Evolutionary conservation across 2,113 vertebrate species (phyloP).

Genomic region (Siniperca chuatsi): DNA sequence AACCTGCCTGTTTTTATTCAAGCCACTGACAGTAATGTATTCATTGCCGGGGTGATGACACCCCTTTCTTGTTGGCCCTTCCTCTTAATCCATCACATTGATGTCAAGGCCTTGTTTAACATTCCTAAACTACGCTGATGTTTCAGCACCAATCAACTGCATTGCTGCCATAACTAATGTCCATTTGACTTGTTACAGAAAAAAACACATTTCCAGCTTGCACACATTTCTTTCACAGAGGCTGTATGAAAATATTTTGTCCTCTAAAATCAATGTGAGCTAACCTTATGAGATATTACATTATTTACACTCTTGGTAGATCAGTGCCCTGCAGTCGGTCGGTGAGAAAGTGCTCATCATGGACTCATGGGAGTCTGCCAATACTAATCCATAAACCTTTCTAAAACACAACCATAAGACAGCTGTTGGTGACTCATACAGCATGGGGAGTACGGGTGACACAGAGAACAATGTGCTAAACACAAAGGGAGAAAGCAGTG

Average conservation of each 20-base stretch:
- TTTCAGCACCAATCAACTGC: conserved; percentile 26
- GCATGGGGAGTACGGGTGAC: conserved; percentile 10
- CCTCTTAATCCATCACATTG: conserved; percentile 59
- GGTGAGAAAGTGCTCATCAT: conserved; percentile 56
- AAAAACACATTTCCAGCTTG: background rate
- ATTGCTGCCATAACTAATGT: conserved; percentile 27
- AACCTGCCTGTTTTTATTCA: conserved; percentile 40
- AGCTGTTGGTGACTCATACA: conserved; percentile 44
- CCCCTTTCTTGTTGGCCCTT: conserved; percentile 40
- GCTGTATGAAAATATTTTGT: conserved; percentile 40
- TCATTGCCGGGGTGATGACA: conserved; percentile 45
- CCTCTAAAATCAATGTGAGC: conserved; percentile 58
- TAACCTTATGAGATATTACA: conserved; percentile 44
- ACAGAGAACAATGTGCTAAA: background rate
- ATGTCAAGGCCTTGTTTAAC: conserved; percentile 53
- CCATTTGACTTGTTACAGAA: conserved; percentile 1
- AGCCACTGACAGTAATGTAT: conserved; percentile 60
- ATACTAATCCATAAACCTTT: conserved; percentile 65
- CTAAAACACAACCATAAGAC: conserved; percentile 46
- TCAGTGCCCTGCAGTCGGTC: conserved; percentile 28
- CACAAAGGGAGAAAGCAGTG: conserved; percentile 13
- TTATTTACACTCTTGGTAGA: conserved; percentile 57
- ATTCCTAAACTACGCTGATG: conserved; percentile 46
- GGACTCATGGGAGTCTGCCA: conserved; percentile 61
- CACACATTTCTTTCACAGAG: conserved; percentile 23